These are phyloP conservation scores for Catagonus wagneri DNA, from an alignment of 2,113 vertebrate species.

Conservation along the genomic window DNA sequence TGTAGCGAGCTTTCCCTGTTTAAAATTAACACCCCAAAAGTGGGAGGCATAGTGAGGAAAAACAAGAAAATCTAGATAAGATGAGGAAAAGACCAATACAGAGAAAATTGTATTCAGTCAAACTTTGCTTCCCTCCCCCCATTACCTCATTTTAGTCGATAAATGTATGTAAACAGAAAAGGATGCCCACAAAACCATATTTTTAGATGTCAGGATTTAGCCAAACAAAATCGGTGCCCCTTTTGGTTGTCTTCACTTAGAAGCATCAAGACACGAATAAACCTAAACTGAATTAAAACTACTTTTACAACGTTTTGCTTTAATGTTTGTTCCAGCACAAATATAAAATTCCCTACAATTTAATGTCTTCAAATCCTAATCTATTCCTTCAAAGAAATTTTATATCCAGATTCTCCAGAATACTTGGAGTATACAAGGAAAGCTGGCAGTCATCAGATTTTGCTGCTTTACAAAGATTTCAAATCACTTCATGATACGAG, in stretches of 20 bases:
- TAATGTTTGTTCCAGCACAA: constrained; percentile 24
- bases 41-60: constrained; percentile 54
- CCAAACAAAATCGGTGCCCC: background rate
- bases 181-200: background rate
- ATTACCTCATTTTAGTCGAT: background rate
- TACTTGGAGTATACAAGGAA: constrained; percentile 62
- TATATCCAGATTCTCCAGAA: constrained; percentile 1
- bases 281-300: constrained; percentile 11
- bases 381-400: constrained; percentile 2
- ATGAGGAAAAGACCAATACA: constrained; percentile 34
- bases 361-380: constrained; percentile 53
- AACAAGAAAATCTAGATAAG: constrained; percentile 64
- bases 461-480: constrained; percentile 30
- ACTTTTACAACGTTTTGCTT: constrained; percentile 23
- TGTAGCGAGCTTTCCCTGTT: constrained; percentile 70
- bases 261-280: constrained; percentile 23
- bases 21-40: constrained; percentile 59
- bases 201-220: background rate
- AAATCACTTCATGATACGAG: constrained; percentile 28
- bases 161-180: constrained; percentile 57
- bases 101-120: constrained; percentile 56
- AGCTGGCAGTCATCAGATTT: constrained; percentile 63
- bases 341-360: constrained; percentile 43
- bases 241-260: background rate
- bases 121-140: constrained; percentile 3